Base-by-base conservation (phyloP, 1,140 invertebrate species). In the Trachelipus rathkii region DNA sequence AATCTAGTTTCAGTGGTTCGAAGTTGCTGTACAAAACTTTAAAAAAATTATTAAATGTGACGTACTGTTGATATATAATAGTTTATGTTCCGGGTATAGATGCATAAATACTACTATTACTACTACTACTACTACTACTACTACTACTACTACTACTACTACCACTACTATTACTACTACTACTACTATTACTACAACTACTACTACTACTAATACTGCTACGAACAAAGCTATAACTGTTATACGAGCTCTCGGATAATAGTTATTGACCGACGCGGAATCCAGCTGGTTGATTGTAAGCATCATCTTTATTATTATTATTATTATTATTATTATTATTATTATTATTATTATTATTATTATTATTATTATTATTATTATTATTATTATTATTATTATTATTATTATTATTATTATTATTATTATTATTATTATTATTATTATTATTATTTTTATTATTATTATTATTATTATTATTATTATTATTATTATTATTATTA, bases 331-430 rank as follows among this genome's bases (percentile, higher is more conserved):
- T 53, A 10, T 53, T n/a, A 53, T n/a, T 53, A 53, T n/a, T 53
- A 53, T n/a, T 53, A 53, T n/a, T 53, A 53, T n/a, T 53, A 53
- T n/a, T 53, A 53, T n/a, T 53, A 53, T n/a, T 53, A 53, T n/a
- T 53, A 53, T n/a, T 53, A 53, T n/a, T 53, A 53, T n/a, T 53
- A 53, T n/a, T 53, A 53, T n/a, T 53, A 53, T n/a, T 53, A 53
- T n/a, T 53, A 53, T n/a, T 53, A 53, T n/a, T 53, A 53, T n/a
- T 53, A 53, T n/a, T 53, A 53, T n/a, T 53, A n/a, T n/a, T n/a
- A n/a, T n/a, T 53, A n/a, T n/a, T n/a, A n/a, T n/a, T n/a, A n/a
- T n/a, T n/a, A n/a, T n/a, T n/a, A n/a, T n/a, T n/a, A n/a, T n/a
- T n/a, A n/a, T n/a, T n/a, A n/a, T n/a, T n/a, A n/a, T n/a, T n/a